Conservation (phyloP, 2,113 vertebrate genomes). For the Psephotus haematonotus region DNA sequence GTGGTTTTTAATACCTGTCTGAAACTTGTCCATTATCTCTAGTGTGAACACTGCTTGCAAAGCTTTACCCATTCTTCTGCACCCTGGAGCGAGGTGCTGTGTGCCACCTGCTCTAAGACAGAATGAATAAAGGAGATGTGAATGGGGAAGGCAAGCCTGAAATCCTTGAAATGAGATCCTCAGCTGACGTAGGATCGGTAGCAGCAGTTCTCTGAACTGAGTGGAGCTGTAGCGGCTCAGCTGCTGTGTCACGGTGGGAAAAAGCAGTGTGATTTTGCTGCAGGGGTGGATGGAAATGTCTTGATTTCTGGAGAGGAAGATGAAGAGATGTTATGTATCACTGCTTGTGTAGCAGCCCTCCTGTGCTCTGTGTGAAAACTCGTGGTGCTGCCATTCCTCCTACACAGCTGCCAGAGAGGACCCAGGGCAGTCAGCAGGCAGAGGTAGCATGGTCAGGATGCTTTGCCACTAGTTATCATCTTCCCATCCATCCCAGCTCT, state of each 20-base stretch:
- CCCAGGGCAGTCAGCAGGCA: neutral
- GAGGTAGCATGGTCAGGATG: fast-evolving
- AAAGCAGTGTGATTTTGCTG: neutral
- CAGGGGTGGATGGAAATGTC: fast-evolving
- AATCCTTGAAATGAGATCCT: neutral
- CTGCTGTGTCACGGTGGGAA: neutral
- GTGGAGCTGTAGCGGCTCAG: neutral
- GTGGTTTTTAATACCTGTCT: neutral
- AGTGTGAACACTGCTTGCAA: neutral
- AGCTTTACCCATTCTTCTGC: neutral
- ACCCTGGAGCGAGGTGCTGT: neutral
- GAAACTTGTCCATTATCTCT: neutral
- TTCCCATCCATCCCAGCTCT: neutral
- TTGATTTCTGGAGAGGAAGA: neutral
- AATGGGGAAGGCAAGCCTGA: neutral
- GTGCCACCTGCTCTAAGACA: neutral
- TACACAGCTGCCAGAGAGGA: fast-evolving
- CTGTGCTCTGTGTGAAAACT: neutral
- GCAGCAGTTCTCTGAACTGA: neutral
- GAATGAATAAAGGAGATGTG: neutral
- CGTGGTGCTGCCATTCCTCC: neutral
- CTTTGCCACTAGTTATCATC: neutral
- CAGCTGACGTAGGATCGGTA: neutral
- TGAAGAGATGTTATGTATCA: neutral
- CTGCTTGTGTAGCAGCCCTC: fast-evolving